A percentile compares a stretch with the other conserved stretches of the same genome.
phyloP scores from a whole-genome alignment of 2,113 vertebrate species.

The Tylochromis polylepis region DNA sequence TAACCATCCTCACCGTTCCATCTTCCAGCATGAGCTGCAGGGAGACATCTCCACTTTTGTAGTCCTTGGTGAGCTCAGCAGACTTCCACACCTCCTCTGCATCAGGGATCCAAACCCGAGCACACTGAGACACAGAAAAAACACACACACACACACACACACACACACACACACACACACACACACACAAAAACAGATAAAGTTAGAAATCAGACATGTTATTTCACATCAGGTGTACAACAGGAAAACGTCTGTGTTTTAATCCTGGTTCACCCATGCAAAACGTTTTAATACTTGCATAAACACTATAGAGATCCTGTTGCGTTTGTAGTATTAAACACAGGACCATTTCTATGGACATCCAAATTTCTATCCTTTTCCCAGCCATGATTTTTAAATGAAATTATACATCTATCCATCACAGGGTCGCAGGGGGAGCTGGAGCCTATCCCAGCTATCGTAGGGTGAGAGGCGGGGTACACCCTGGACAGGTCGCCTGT shows the following conservation, averaged over 20 bases:
- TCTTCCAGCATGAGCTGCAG: slow-evolving; percentile 89
- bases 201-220: background rate
- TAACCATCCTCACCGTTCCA: slow-evolving; percentile 76
- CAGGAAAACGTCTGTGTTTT: background rate
- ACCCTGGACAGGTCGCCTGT: background rate
- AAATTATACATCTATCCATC: background rate
- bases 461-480: background rate
- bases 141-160: background rate
- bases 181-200: background rate
- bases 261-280: background rate
- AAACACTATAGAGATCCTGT: background rate
- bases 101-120: slow-evolving; percentile 97
- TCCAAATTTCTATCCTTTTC: background rate
- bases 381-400: background rate
- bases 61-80: slow-evolving; percentile 90
- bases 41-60: slow-evolving; percentile 84
- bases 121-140: slow-evolving; percentile 71
- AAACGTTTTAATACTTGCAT: background rate
- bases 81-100: slow-evolving; percentile 96
- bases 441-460: background rate
- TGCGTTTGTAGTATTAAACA: background rate
- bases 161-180: background rate
- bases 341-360: background rate
- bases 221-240: background rate
- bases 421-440: background rate